Percentiles rank a stretch among this genome's conserved stretches.
Conservation (phyloP, 2,888 invertebrate genomes). For the Caenorhabditis auriculariae region DNA sequence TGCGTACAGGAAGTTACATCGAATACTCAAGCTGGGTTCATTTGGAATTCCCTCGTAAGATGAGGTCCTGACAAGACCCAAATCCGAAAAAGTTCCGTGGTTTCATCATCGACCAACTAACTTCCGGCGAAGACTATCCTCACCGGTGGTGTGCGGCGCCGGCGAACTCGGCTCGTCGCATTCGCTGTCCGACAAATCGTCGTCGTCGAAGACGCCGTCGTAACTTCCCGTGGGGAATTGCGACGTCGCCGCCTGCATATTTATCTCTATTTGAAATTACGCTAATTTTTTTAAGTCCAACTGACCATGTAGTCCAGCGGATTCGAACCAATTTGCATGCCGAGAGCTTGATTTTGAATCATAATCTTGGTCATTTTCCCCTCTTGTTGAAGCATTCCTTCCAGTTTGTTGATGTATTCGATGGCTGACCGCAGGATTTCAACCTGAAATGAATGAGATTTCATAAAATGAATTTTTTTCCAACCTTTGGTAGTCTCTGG, state of each 20-base stretch:
- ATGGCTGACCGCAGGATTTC: constrained; percentile 96
- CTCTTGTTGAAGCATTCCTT: constrained; percentile 64
- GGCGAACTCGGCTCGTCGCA: constrained; percentile 10
- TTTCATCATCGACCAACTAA: no score
- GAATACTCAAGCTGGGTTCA: no score
- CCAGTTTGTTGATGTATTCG: constrained; percentile 83
- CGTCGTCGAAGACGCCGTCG: constrained; percentile 19
- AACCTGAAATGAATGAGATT: constrained; percentile 69
- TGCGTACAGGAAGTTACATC: no score
- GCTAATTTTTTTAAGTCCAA: not conserved
- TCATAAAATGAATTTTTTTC: no score
- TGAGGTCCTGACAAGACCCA: no score
- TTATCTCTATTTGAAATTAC: no score
- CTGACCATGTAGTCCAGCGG: constrained; percentile 35
- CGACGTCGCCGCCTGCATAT: no score
- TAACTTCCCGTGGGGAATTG: not conserved
- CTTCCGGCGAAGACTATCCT: constrained; percentile 23
- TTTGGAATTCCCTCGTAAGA: no score
- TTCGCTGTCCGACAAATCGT: constrained; percentile 18
- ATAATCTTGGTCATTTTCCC: constrained; percentile 61
- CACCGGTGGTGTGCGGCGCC: constrained; percentile 13
- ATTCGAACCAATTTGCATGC: constrained; percentile 12
- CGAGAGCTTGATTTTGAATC: constrained; percentile 41
- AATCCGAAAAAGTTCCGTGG: no score
- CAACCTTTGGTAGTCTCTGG: constrained; percentile 84